These are phyloP conservation scores for Potamilus streckersoni DNA, from an alignment of 1,140 invertebrate genomes.

Conservation along the genomic window DNA sequence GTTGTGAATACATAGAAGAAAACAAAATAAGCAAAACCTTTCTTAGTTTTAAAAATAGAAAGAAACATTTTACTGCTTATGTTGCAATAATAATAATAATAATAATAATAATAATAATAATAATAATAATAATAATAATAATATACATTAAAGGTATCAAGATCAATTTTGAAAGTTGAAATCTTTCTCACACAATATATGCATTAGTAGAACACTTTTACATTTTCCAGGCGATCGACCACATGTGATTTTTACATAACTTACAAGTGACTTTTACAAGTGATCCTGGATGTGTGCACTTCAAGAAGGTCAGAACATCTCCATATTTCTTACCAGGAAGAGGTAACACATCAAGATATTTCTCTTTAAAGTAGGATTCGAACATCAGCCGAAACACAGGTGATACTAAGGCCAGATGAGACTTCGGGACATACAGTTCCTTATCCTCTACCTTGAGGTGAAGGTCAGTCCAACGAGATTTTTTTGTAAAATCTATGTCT, in stretches of 20 bases:
- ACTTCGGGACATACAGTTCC: not conserved
- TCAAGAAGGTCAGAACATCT: not conserved
- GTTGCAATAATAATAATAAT: too few species aligned
- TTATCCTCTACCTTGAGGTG: constrained; percentile 1
- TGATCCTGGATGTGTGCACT: not conserved
- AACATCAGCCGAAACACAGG: constrained; percentile 19
- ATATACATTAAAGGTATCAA: too few species aligned
- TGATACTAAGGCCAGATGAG: constrained; percentile 1
- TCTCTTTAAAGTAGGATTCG: constrained; percentile 2
- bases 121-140: too few species aligned
- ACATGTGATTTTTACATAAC: not conserved
- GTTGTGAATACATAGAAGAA: too few species aligned
- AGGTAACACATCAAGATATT: not conserved
- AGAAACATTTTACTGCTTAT: too few species aligned
- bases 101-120: too few species aligned
- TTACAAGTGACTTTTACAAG: not conserved
- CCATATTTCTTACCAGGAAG: constrained; percentile 15
- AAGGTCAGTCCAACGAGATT: constrained; percentile 4
- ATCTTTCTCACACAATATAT: too few species aligned
- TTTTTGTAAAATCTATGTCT: not conserved
- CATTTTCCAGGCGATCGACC: too few species aligned
- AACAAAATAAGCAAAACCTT: too few species aligned
- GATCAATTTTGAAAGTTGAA: too few species aligned
- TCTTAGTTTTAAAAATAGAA: too few species aligned
- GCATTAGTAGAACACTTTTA: too few species aligned